Base-by-base conservation (phyloP, 2,797 vertebrate genomes). In the Aulostomus chinensis region DNA sequence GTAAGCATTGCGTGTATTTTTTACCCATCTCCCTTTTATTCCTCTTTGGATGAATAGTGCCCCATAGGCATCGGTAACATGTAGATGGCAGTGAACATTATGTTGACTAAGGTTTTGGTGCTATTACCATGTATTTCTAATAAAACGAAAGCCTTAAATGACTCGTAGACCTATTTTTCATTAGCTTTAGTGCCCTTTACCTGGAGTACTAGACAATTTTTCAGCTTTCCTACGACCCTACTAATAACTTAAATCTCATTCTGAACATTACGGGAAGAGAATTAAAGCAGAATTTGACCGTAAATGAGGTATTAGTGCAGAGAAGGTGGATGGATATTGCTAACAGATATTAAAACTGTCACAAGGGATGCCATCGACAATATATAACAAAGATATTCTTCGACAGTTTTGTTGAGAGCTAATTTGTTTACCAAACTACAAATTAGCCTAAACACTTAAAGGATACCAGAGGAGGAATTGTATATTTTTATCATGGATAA, bases 51-150 rank as follows among this genome's bases (percentile, higher is more conserved):
- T 62, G 72, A 78, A 85, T 85, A 20, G 67, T 72, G 75, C 87
- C 88, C 81, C 36, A 52, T 39, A 82, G 89, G 83, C 84, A 78
- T 56, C 28, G 74, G 73, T 70, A 84, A 82, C 78, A 49, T 75
- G 86, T 69, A 66, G 66, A 74, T 80, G 81, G 77, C 79, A 69
- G 63, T 11, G 73, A 70, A 85, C 83, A 89, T 90, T 89, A 87
- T 71, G 65, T 78, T 86, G 80, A 87, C 81, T 82, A 76, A 85
- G 86, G 80, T 88, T 85, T 81, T 63, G 72, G 71, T 67, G 72
- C 75, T 31, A 81, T 89, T 86, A 85, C 62, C 83, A 82, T 84
- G 78, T 85, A 88, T 88, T 88, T 85, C 78, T 86, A 89, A 88
- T 90, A 80, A 86, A 84, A 83, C 59, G 64, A 68, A 84, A 83